Evolutionary conservation across 2,888 invertebrate genomes (phyloP).

Genomic region (Eupithecia inturbata): DNA sequence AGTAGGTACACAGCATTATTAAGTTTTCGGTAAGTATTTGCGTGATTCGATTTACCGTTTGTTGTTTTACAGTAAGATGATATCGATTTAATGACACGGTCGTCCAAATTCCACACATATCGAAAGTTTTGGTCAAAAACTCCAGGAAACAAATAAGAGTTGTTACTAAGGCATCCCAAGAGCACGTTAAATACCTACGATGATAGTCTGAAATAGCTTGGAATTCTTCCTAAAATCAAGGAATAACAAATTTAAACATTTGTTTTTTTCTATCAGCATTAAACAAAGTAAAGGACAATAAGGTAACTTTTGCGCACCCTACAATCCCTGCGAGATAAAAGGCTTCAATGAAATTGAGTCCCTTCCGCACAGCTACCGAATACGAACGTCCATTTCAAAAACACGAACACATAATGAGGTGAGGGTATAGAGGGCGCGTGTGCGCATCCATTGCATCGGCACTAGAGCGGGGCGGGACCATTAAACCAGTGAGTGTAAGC

Average conservation of each 20-base stretch:
- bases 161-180: background rate
- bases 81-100: constrained; percentile 54
- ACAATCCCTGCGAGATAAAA: constrained; percentile 1
- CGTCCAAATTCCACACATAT: constrained; percentile 40
- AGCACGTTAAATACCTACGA: background rate
- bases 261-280: constrained; percentile 10
- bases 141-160: background rate
- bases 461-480: constrained; percentile 55
- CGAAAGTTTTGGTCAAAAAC: constrained; percentile 16
- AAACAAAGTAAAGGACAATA: background rate
- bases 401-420: constrained; percentile 75
- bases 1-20: constrained; percentile 59
- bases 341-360: constrained; percentile 72
- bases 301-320: background rate
- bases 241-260: background rate
- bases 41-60: constrained; percentile 60
- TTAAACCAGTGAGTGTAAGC: constrained; percentile 52
- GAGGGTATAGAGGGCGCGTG: constrained; percentile 77
- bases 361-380: constrained; percentile 77
- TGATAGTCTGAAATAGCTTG: background rate
- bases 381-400: constrained; percentile 73
- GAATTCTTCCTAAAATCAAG: constrained; percentile 10
- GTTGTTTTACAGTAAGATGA: constrained; percentile 59
- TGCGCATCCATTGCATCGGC: constrained; percentile 75
- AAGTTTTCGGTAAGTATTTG: constrained; percentile 58